Evolutionary conservation across 2,113 vertebrate genomes (phyloP), one percentile per base, ranked within the genome.

Genomic region (Spea multiplicata): DNA sequence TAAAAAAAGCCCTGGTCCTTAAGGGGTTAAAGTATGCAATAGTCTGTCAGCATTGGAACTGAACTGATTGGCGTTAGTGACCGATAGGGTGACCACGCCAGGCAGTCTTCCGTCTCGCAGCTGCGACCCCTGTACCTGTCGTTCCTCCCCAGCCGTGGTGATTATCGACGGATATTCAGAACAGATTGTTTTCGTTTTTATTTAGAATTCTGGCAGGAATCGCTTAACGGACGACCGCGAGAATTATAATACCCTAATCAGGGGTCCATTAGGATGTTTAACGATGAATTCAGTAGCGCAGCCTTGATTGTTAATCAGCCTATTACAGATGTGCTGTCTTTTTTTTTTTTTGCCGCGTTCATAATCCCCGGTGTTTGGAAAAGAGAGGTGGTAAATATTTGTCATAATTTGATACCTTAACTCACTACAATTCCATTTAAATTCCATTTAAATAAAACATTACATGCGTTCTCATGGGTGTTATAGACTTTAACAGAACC

Each of bases 171-270:
- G 47, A 8, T 75, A 8, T 30, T 13, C 17, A 13, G 48, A 75
- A 66, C 73, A 50, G 16, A 53, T 75, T 75, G 73, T 50, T 66
- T 62, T 61, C 66, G 44, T 75, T 62, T 52, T n/a, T 30, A 30
- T 30, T 75, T 52, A 66, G 49, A 2, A 14, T 16, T 44, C 61
- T 50, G 47, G 8, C 47, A 14, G 61, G 73, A 75, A 64, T 44
- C 9, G n/a, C 13, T 30, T 50, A 66, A 75, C 44, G 61, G 17
- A 5, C 14, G 62, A 50, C 61, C 47, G 47, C 44, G 8, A 50
- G 46, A 75, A 47, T 48, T 13, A 59, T 47, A 65, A 50, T 44
- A 65, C 50, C 16, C 30, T 8, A 12, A 9, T 50, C 8, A 46
- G 14, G 1, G 14, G 14, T 8, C 59, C 59, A 62, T 9, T 59